Percentiles rank a stretch among this genome's conserved stretches.
Conservation (phyloP, 2,888 invertebrate genomes). For the Boloria euphrosyne region DNA sequence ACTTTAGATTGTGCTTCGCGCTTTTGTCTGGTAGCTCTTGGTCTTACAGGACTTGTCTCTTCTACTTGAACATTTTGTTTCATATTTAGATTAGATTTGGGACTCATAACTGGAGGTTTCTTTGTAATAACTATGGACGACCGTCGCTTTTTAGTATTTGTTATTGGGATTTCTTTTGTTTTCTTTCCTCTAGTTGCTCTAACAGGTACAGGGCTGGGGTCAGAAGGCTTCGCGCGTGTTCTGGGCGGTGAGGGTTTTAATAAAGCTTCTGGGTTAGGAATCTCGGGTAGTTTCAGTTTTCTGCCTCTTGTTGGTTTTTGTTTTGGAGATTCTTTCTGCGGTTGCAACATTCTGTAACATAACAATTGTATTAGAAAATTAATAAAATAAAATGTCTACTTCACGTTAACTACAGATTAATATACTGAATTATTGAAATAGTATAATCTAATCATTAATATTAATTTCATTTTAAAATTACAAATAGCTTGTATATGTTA, state of each 20-base stretch:
- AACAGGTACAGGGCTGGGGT: background rate
- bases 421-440: too few species aligned
- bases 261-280: background rate
- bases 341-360: too few species aligned
- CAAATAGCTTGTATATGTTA: too few species aligned
- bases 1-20: conserved; percentile 35
- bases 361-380: too few species aligned
- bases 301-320: conserved; percentile 20
- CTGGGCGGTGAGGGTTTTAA: conserved; percentile 28
- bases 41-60: conserved; percentile 43
- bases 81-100: conserved; percentile 34
- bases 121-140: conserved; percentile 55
- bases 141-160: conserved; percentile 46
- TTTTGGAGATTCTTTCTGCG: conserved; percentile 10
- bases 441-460: too few species aligned
- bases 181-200: conserved; percentile 21
- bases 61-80: conserved; percentile 32
- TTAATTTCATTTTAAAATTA: too few species aligned
- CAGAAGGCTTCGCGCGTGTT: conserved; percentile 15
- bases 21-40: conserved; percentile 42
- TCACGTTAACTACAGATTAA: too few species aligned
- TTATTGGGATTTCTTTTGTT: conserved; percentile 2
- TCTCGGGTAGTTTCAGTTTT: conserved; percentile 14
- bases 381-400: too few species aligned
- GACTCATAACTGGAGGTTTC: conserved; percentile 55